These are phyloP conservation scores for Eupithecia exiguata DNA, from an alignment of 2,888 invertebrate genomes.

Conservation along the genomic window DNA sequence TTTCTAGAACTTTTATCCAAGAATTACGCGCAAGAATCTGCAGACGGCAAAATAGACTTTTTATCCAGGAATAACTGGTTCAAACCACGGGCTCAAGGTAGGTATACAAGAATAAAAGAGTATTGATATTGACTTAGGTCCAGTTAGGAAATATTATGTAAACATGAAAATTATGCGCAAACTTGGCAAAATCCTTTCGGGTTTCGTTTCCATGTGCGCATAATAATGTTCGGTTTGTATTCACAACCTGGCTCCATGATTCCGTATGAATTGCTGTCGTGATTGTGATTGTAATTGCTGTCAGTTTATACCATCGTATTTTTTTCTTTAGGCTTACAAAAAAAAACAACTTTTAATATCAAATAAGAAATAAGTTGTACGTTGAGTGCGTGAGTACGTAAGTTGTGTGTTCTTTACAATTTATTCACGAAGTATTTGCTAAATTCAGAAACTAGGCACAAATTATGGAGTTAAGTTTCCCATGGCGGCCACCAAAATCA, in stretches of 20 bases:
- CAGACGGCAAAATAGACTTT: background rate
- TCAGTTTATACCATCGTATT: too few species aligned
- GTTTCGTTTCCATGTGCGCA: slow-evolving; percentile 41
- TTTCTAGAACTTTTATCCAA: too few species aligned
- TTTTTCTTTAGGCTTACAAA: too few species aligned
- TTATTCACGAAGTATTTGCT: too few species aligned
- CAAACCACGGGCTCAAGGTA: background rate
- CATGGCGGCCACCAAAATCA: too few species aligned
- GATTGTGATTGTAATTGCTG: background rate
- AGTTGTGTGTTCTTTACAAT: too few species aligned
- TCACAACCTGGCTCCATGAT: background rate
- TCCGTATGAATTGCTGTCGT: background rate
- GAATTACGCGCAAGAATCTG: background rate
- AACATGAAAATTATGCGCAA: slow-evolving; percentile 64
- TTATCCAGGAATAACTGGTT: background rate
- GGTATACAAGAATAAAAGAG: background rate
- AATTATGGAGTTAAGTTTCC: too few species aligned
- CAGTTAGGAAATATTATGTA: slow-evolving; percentile 68
- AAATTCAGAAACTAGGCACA: too few species aligned
- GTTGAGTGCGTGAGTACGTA: too few species aligned
- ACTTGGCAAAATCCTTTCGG: slow-evolving; percentile 54
- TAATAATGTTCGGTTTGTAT: slow-evolving; percentile 31
- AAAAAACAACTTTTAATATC: too few species aligned
- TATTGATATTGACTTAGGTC: slow-evolving; percentile 29
- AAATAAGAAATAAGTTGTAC: too few species aligned